A percentile compares a stretch with the other conserved stretches of the same genome.
Conservation (phyloP, 1,140 invertebrate genomes). For the Solenopsis invicta region DNA sequence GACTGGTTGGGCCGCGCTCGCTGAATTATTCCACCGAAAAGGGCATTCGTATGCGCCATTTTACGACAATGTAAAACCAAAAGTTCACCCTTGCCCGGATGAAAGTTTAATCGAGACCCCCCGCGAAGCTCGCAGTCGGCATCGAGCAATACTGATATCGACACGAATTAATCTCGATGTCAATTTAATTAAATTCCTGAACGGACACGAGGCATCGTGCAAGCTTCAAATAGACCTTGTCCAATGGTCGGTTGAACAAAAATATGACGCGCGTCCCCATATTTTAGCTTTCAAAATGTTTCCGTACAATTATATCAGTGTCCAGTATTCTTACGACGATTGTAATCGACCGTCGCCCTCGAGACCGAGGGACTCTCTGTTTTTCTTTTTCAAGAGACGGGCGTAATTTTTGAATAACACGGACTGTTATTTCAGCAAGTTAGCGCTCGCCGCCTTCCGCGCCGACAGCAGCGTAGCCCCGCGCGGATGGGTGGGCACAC, state of each 20-base stretch:
- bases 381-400: constrained; percentile 14
- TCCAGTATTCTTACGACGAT: constrained; percentile 10
- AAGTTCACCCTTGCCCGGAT: constrained; percentile 14
- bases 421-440: constrained; percentile 82
- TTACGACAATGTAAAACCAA: constrained; percentile 67
- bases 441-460: constrained; percentile 44
- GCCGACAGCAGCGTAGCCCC: constrained; percentile 30
- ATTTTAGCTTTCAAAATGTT: constrained; percentile 12
- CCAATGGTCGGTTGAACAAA: not conserved
- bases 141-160: not conserved
- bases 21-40: constrained; percentile 55
- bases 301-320: constrained; percentile 29
- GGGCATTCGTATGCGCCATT: constrained; percentile 39
- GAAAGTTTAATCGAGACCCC: constrained; percentile 54
- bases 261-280: not conserved
- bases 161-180: constrained; percentile 34
- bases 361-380: constrained; percentile 36
- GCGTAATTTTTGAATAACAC: constrained; percentile 63
- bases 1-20: constrained; percentile 1
- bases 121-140: constrained; percentile 37
- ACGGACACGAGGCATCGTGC: not conserved
- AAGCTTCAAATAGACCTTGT: not conserved
- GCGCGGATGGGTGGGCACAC: constrained; percentile 77
- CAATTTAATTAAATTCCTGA: constrained; percentile 5
- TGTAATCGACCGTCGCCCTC: constrained; percentile 12